Base-by-base conservation (phyloP, 2,797 vertebrate genomes). In the Vespertilio murinus region DNA sequence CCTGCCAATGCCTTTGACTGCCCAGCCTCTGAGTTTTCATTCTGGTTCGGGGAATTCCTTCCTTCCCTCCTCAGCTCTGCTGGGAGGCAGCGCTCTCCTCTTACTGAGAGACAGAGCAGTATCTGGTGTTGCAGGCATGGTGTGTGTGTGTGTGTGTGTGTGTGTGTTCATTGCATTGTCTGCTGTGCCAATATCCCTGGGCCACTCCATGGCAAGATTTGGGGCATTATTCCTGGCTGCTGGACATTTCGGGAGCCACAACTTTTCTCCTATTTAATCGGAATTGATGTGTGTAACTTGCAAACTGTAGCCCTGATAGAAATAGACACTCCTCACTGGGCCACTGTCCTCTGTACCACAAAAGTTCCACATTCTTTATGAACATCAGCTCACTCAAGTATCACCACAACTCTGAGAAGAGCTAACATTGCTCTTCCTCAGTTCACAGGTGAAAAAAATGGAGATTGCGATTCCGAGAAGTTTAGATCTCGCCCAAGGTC, bases 111-210 rank as follows among this genome's bases (percentile, higher is more conserved):
- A 10, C 5, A 40, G 30, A n/a, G 16, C 18, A 16, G 0, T 56
- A 17, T 13, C 12, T 35, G 2, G 16, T 49, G 1, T 7, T 25
- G 0, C 8, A 20, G 33, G 33, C 22, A 8, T 22, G 10, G 8
- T 14, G 59, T 30, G 59, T 30, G 59, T 61, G 59, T 59, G 56
- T 59, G 25, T 28, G 56, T 61, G 56, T 59, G 56, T 56, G 56
- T 59, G 56, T 59, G 56, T 59, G 54, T 56, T 8, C 25, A 9
- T 40, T 70, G 18, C 16, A 1, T 73, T 3, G 0, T n/a, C 59
- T 14, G 0, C 1, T 35, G 30, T 7, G 8, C 2, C 5, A 7
- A 2, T 22, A 30, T 40, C 42, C 52, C 42, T 0, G 20, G 38
- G 30, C 35, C 42, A 33, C 16, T 22, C 38, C 4, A 0, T 5